Base-by-base conservation (phyloP, 1,140 invertebrate species). In the Ganaspis sp. region DNA sequence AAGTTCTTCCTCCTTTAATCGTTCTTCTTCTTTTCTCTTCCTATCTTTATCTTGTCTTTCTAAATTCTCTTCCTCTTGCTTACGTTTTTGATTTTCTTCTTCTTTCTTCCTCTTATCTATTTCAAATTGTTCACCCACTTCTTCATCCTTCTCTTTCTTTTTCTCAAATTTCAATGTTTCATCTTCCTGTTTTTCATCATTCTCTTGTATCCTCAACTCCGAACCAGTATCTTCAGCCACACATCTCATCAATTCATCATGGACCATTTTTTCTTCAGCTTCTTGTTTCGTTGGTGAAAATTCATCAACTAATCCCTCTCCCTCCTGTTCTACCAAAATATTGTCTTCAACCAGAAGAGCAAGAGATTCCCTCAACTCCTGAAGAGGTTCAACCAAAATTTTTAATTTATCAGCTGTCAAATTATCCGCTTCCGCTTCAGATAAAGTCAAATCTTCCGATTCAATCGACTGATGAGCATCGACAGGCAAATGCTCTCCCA, bases 321-420 rank as follows among this genome's bases (percentile, higher is more conserved):
- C 70, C 19, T 77, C 17, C 26, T 80, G 45, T 79, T 87, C 84
- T n/a, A 77, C 64, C 53, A 74, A 5, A 9, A 79, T 80, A 23
- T 83, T 72, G 72, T 89, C 87, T 78, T 93, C 88, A 1, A 89
- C 80, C 23, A 94, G 87, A 69, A 92, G 78, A n/a, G 92, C 84
- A 49, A 94, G 85, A 77, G 91, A 92, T 78, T 92, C 92, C 79
- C 92, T 90, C 53, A 94, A 86, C 84, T 91, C 92, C 81, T 92
- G 88, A 8, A 93, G 83, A 21, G 92, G 91, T 54, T 89, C 88
- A 15, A 92, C 92, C 34, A 94, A 85, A 29, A 90, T 89, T 42
- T 83, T 82, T 29, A 89, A 53, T 0, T 69, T 75, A 75, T 54
- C 77, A 0, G 78, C 71, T 12, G 29, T 53, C 12, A 54, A 71